A percentile compares a stretch with the other conserved stretches of the same genome.
These are phyloP conservation scores for Bradypus variegatus DNA, from an alignment of 2,797 vertebrate species.

Conservation along the genomic window DNA sequence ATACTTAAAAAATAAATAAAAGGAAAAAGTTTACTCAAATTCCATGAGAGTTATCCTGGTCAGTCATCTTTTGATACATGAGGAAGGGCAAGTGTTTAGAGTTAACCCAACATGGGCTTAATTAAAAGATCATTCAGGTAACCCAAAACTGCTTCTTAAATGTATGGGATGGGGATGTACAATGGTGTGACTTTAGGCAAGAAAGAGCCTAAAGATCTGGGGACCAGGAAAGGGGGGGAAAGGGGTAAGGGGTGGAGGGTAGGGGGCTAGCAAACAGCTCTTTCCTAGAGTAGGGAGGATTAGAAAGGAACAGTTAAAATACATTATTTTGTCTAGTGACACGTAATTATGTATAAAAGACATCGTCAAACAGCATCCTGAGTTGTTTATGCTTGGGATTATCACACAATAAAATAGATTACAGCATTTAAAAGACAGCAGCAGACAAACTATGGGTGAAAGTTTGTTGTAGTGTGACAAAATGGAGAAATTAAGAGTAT, in stretches of 20 bases:
- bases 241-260: too few species aligned
- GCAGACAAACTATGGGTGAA: neutral
- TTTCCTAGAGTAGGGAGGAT: neutral
- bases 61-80: neutral
- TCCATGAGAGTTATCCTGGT: neutral
- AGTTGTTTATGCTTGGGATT: slow-evolving; percentile 23
- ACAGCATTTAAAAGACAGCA: neutral
- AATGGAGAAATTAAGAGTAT: neutral
- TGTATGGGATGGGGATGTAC: neutral
- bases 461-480: neutral
- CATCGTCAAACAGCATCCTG: neutral
- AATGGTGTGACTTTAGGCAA: neutral
- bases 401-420: neutral
- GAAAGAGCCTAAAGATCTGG: neutral
- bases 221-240: too few species aligned
- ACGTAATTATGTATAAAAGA: neutral
- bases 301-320: neutral
- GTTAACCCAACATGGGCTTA: neutral
- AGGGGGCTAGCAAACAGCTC: neutral
- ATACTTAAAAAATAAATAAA: slow-evolving; percentile 2
- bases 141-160: neutral
- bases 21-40: neutral
- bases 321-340: neutral
- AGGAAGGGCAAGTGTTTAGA: neutral
- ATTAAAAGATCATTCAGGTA: neutral